These are phyloP conservation scores for Willisornis vidua DNA, from an alignment of 2,113 vertebrate species.

Conservation along the genomic window DNA sequence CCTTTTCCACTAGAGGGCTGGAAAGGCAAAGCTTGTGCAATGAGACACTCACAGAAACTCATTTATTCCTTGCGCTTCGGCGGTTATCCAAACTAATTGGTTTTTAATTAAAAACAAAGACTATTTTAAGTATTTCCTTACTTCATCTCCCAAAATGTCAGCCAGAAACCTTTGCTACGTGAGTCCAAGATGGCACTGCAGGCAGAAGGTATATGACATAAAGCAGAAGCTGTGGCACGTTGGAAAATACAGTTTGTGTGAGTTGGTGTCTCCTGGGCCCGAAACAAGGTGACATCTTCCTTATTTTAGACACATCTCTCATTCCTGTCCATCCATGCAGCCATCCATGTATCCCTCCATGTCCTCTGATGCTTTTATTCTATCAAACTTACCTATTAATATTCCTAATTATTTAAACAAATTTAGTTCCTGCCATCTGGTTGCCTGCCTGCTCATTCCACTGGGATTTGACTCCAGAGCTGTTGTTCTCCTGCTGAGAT, in stretches of 20 bases:
- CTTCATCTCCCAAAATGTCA: background rate
- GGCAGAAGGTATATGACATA: background rate
- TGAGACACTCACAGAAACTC: background rate
- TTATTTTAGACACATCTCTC: background rate
- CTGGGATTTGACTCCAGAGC: conserved; percentile 30
- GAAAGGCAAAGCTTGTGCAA: background rate
- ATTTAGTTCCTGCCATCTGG: conserved; percentile 40
- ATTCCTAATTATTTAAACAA: conserved; percentile 51
- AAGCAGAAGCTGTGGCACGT: accelerated
- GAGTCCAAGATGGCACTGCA: background rate
- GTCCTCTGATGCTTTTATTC: background rate
- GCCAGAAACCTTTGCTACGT: background rate
- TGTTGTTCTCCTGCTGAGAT: background rate
- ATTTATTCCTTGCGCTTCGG: background rate
- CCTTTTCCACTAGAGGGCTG: conserved; percentile 53
- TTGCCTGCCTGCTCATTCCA: background rate
- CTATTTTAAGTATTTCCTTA: background rate
- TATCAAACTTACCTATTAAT: conserved; percentile 38
- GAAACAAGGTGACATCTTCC: background rate
- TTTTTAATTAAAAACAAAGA: background rate
- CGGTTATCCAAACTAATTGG: background rate
- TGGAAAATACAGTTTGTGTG: background rate
- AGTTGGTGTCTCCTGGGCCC: background rate
- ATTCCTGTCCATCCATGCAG: background rate
- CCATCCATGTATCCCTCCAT: background rate